Evolutionary conservation across 2,888 invertebrate species (phyloP).

Genomic region (Salticus scenicus): DNA sequence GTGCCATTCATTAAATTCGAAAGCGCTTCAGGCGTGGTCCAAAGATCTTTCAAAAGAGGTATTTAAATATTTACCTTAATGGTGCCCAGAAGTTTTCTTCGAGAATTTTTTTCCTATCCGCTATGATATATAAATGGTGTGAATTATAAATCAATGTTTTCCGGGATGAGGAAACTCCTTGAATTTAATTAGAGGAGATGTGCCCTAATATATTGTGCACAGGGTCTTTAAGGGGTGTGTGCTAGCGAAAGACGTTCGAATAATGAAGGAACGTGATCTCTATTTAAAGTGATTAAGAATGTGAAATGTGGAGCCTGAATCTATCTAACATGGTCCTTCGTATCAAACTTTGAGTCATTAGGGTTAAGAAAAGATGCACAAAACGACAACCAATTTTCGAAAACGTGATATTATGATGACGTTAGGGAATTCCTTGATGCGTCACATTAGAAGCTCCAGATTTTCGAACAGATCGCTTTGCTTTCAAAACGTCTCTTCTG

Average conservation of each 20-base stretch:
- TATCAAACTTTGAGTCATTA: background rate
- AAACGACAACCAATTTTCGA: background rate
- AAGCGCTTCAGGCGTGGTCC: conserved; percentile 58
- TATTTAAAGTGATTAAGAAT: conserved; percentile 20
- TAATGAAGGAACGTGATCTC: conserved; percentile 60
- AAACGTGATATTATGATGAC: background rate
- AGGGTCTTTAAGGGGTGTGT: conserved; percentile 38
- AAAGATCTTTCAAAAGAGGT: conserved; percentile 51
- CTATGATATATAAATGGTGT: conserved; percentile 58
- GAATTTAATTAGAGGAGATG: conserved; percentile 64
- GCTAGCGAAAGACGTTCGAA: conserved; percentile 22
- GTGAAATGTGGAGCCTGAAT: conserved; percentile 9
- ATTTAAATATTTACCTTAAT: conserved; percentile 68
- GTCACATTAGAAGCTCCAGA: no score
- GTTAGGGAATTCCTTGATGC: background rate
- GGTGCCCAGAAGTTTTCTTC: conserved; percentile 57
- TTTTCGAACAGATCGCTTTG: no score
- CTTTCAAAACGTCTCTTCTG: no score
- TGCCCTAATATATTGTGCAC: conserved; percentile 36
- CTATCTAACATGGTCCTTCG: background rate
- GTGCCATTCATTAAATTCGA: conserved; percentile 62
- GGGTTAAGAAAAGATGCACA: background rate
- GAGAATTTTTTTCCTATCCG: conserved; percentile 52
- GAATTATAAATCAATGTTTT: conserved; percentile 58
- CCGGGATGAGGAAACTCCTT: conserved; percentile 21